Evolutionary conservation across 30 jellyfish, hydroid and myxozoan genomes (phyloP).

Genomic region (Cassiopea xamachana): DNA sequence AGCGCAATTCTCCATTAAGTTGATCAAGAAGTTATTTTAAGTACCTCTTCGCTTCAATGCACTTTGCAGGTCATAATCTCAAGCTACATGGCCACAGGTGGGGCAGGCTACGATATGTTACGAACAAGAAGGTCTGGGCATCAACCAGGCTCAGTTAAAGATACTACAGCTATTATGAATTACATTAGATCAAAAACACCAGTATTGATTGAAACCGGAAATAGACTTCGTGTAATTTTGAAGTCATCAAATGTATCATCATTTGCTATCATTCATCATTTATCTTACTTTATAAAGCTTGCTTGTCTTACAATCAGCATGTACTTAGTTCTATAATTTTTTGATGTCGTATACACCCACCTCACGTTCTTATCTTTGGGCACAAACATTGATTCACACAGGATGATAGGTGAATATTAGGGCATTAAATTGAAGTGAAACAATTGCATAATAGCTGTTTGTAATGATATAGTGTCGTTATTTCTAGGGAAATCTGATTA

Average conservation of each 20-base stretch:
- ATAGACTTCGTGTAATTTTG: slow-evolving; percentile 11
- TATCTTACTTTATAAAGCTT: neutral
- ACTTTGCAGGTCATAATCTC: slow-evolving; percentile 60
- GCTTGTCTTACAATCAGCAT: neutral
- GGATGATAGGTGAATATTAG: too few species aligned
- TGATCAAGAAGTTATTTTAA: too few species aligned
- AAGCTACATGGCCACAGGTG: slow-evolving; percentile 80
- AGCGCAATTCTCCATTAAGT: too few species aligned
- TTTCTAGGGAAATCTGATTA: too few species aligned
- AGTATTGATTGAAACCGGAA: slow-evolving; percentile 35
- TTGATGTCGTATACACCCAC: too few species aligned
- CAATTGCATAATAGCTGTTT: too few species aligned
- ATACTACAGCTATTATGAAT: slow-evolving; percentile 17
- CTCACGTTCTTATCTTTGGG: too few species aligned
- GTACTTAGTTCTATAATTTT: neutral
- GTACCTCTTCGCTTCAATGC: neutral
- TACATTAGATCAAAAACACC: slow-evolving; percentile 60
- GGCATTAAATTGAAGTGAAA: too few species aligned
- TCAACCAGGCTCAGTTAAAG: slow-evolving; percentile 34
- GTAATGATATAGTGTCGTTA: too few species aligned
- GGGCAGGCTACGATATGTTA: slow-evolving; percentile 62
- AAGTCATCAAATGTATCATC: neutral
- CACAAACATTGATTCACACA: too few species aligned
- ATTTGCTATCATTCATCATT: neutral
- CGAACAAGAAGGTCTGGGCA: slow-evolving; percentile 39